Base-by-base conservation (phyloP, 2,888 invertebrate species). In the Elysia crispata region DNA sequence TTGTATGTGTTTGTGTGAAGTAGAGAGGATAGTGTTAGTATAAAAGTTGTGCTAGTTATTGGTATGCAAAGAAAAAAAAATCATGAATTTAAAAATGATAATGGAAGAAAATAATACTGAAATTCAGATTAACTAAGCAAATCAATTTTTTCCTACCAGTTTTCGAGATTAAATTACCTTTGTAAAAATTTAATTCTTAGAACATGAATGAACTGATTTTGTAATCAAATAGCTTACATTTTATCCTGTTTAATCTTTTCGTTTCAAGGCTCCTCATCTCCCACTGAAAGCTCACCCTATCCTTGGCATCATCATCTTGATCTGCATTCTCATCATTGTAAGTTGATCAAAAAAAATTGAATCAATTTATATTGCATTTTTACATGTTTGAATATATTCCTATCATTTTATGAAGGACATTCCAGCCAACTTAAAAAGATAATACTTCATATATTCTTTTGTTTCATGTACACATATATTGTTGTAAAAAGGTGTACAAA, bases 281-380 rank as follows among this genome's bases (percentile, higher is more conserved):
- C 89, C 91, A 0, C 86, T 85, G 79, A 86, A 86, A 77, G 92
- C 91, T 60, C 92, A 92, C 84, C 92, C 92, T n/a, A 90, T 91
- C 30, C 87, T 92, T 28, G 92, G 92, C 18, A 91, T 92, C 78
- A 91, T 91, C 75, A 88, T 90, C 76, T 87, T 90, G 72, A 87
- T 90, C 82, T 90, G 92, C 83, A 85, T 90, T 78, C 85, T 92
- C 66, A 85, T 92, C 50, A 91, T 90, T 82, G 92, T 92, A 85
- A 92, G 92, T 72, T 23, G 20, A 30, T 1, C 1, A 41, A 5
- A 72, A 72, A 3, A 20, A 3, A 25, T 41, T 41, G 3, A 41
- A 41, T 41, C 5, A 41, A 6, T 41, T 41, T 11, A 3, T 41
- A 11, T 11, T 41, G 3, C 33, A 3, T 33, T 41, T 41, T 6